phyloP scores from a whole-genome alignment of 1,140 invertebrate genomes.

The Diorhabda elongata region DNA sequence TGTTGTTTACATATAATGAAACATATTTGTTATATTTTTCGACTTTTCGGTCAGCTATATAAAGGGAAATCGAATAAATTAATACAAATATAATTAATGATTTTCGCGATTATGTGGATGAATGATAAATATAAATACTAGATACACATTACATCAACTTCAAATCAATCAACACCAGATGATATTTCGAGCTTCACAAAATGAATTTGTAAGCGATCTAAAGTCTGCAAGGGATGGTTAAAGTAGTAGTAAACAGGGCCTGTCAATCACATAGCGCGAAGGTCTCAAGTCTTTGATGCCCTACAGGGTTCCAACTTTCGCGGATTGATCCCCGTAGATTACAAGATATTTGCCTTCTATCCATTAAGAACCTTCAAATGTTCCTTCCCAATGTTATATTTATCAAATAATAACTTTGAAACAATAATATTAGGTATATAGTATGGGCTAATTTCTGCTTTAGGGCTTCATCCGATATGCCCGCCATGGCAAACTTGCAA shows the following conservation, averaged over 20 bases:
- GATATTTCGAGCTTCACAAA: neutral
- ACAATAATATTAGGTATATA: conserved; percentile 20
- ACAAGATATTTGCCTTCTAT: conserved; percentile 29
- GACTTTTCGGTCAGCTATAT: too few species aligned
- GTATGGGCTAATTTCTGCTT: conserved; percentile 8
- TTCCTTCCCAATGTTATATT: conserved; percentile 19
- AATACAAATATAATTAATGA: too few species aligned
- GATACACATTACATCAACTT: neutral
- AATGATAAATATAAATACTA: too few species aligned
- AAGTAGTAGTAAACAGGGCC: conserved; percentile 18
- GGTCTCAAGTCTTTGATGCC: conserved; percentile 14
- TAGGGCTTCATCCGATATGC: conserved; percentile 7
- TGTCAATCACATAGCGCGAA: conserved; percentile 23
- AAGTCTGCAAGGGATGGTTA: conserved; percentile 21
- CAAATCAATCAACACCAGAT: conserved; percentile 12
- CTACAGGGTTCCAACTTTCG: conserved; percentile 30
- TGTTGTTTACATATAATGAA: too few species aligned
- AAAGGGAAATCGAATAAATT: too few species aligned
- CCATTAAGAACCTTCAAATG: conserved; percentile 21
- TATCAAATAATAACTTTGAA: conserved; percentile 22
- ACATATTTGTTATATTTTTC: too few species aligned
- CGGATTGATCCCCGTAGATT: conserved; percentile 33
- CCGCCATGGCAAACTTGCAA: neutral
- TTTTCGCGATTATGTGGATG: too few species aligned
- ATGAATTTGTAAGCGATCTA: conserved; percentile 25